Evolutionary conservation across 92 coral and sea anemone genomes (phyloP).

Genomic region (Phymanthus crucifer): DNA sequence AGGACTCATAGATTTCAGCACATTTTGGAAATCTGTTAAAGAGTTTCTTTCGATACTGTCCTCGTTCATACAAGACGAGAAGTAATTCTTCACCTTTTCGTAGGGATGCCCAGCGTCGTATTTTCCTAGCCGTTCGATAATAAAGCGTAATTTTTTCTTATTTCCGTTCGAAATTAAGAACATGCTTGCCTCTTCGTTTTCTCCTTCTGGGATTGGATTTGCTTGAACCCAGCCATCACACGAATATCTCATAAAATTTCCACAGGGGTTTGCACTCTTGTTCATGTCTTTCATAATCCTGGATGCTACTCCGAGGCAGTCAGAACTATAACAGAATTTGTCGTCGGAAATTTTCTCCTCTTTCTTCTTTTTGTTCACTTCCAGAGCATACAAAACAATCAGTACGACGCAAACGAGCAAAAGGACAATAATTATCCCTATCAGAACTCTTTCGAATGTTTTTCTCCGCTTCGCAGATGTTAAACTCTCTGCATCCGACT

Average conservation of each 20-base stretch:
- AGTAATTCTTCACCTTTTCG: slow-evolving; percentile 42
- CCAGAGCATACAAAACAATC: background rate
- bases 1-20: slow-evolving; percentile 24
- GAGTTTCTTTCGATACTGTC: slow-evolving; percentile 38
- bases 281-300: slow-evolving; percentile 42
- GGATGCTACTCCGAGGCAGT: slow-evolving; percentile 53
- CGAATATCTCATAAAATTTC: slow-evolving; percentile 40
- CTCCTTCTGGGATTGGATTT: slow-evolving; percentile 53
- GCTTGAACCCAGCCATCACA: slow-evolving; percentile 57
- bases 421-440: background rate
- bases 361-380: slow-evolving; percentile 6
- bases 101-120: slow-evolving; percentile 9
- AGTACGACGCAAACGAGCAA: slow-evolving; percentile 2
- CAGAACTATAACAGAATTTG: slow-evolving; percentile 45
- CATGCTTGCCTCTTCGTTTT: slow-evolving; percentile 30
- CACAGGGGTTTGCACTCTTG: slow-evolving; percentile 43
- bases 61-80: slow-evolving; percentile 48
- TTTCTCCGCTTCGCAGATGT: background rate
- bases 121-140: slow-evolving; percentile 32
- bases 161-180: slow-evolving; percentile 11
- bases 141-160: slow-evolving; percentile 33
- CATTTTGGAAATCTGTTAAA: slow-evolving; percentile 13
- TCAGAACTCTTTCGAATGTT: background rate
- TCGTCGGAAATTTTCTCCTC: background rate
- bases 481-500: background rate